These are phyloP conservation scores for Apocrypta bakeri DNA, from an alignment of 1,140 invertebrate genomes.

Conservation along the genomic window DNA sequence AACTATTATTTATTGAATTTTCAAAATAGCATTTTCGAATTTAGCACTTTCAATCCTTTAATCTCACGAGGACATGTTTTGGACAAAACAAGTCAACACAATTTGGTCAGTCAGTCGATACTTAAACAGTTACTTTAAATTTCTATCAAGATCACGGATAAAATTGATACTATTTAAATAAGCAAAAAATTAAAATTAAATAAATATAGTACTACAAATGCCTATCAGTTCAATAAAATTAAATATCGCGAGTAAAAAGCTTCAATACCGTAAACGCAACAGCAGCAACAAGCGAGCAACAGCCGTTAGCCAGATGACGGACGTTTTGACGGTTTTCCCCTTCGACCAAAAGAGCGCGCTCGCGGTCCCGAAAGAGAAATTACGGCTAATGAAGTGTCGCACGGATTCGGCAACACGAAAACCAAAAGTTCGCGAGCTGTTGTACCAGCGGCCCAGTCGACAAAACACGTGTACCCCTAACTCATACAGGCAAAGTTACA, in stretches of 20 bases:
- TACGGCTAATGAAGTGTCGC: slow-evolving; percentile 40
- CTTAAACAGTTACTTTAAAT: too few species aligned
- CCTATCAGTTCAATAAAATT: too few species aligned
- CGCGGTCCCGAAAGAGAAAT: slow-evolving; percentile 14
- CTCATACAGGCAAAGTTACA: slow-evolving; percentile 18
- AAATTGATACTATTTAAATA: too few species aligned
- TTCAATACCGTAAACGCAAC: neutral
- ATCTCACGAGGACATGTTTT: too few species aligned
- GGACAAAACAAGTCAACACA: too few species aligned
- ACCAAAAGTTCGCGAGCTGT: slow-evolving; percentile 20
- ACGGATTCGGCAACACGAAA: neutral
- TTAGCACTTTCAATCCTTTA: too few species aligned
- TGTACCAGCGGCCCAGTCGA: neutral
- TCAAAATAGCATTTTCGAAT: too few species aligned
- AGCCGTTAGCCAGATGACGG: slow-evolving; percentile 8
- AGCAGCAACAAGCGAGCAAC: neutral
- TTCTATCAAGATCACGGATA: too few species aligned
- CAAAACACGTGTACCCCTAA: slow-evolving; percentile 42
- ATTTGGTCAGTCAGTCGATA: too few species aligned
- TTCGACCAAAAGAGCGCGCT: neutral
- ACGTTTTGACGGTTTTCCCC: slow-evolving; percentile 9
- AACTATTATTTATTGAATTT: too few species aligned
- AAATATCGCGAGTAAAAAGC: slow-evolving; percentile 28
- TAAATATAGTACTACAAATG: too few species aligned
- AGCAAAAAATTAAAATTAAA: too few species aligned